Percentiles rank a stretch among this genome's conserved stretches.
These are phyloP conservation scores for Protula sp. DNA, from an alignment of 2,888 invertebrate genomes.

Conservation along the genomic window DNA sequence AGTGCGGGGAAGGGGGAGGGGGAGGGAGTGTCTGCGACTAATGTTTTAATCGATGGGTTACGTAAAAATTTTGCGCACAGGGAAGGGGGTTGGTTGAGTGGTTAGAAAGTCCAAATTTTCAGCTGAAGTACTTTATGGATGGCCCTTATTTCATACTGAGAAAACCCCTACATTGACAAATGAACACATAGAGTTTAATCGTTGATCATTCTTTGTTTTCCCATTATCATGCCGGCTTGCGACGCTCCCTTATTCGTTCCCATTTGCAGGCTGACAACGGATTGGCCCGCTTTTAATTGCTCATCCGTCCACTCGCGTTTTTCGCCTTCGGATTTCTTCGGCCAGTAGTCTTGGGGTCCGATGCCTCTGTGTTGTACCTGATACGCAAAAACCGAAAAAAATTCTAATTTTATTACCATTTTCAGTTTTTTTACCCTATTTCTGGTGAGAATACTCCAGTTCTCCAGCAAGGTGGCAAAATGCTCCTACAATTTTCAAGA, in stretches of 20 bases:
- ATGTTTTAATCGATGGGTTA: no score
- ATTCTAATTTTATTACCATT: not conserved
- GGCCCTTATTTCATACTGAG: no score
- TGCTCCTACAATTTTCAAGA: no score
- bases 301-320: constrained; percentile 89
- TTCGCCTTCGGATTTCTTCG: constrained; percentile 93
- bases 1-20: no score
- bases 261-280: constrained; percentile 70
- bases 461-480: no score
- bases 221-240: constrained; percentile 81
- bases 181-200: no score
- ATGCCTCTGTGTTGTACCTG: constrained; percentile 35
- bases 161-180: no score
- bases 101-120: no score
- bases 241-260: constrained; percentile 97
- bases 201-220: constrained; percentile 17
- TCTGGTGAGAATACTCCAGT: not conserved
- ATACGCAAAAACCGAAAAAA: constrained; percentile 22
- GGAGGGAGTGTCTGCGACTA: no score
- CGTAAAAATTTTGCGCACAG: no score
- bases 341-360: constrained; percentile 74
- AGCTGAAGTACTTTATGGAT: no score
- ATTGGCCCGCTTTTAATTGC: constrained; percentile 85
- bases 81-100: no score
- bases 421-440: not conserved